phyloP scores from a whole-genome alignment of 1,140 invertebrate genomes.

The Caenorhabditis tropicalis region DNA sequence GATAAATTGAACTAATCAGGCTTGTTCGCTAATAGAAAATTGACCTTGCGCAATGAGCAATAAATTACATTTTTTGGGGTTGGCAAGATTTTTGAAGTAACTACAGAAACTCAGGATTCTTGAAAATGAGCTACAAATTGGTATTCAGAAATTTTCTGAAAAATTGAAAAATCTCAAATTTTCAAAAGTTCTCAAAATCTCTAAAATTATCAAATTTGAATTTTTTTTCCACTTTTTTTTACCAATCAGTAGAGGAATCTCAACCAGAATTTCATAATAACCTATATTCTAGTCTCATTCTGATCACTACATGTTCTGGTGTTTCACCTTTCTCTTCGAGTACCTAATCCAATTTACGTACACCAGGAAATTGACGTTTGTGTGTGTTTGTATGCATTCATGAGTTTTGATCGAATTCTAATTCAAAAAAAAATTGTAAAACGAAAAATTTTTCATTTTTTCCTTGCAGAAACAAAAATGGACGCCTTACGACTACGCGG shows the following conservation, averaged over 20 bases:
- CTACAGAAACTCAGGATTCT: too few species aligned
- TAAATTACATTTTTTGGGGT: not conserved
- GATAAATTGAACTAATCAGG: too few species aligned
- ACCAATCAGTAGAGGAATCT: too few species aligned
- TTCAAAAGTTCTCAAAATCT: not conserved
- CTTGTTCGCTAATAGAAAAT: too few species aligned
- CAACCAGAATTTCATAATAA: too few species aligned
- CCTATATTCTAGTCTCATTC: too few species aligned
- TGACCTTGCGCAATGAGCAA: too few species aligned
- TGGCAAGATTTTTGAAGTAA: too few species aligned
- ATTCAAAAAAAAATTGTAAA: too few species aligned
- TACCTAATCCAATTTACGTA: not conserved
- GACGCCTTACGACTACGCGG: conserved; percentile 46
- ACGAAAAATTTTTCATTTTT: not conserved
- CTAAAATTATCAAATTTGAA: too few species aligned
- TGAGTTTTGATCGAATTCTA: too few species aligned
- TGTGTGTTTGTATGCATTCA: not conserved
- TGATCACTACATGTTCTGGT: not conserved
- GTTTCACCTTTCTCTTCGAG: not conserved
- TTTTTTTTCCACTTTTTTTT: too few species aligned
- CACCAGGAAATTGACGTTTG: not conserved
- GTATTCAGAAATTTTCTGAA: not conserved
- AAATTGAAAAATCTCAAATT: not conserved
- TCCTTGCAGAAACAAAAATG: conserved; percentile 22
- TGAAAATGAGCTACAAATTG: not conserved